Evolutionary conservation across 2,113 vertebrate genomes (phyloP).

Genomic region (Chiloscyllium plagiosum): DNA sequence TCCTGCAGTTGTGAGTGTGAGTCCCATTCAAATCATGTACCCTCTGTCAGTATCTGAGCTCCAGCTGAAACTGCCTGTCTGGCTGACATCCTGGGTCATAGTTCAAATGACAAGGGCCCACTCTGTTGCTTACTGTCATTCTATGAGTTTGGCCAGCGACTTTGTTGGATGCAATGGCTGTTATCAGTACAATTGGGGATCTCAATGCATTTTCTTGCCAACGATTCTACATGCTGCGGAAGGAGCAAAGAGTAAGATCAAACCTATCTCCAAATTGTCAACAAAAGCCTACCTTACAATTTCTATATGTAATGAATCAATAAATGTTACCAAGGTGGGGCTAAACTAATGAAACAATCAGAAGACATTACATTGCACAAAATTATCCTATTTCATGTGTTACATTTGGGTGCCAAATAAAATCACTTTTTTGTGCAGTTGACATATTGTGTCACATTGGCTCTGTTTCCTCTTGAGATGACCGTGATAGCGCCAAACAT

Average conservation of each 20-base stretch:
- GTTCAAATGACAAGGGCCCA: background rate
- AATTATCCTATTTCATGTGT: background rate
- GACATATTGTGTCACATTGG: background rate
- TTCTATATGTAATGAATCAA: background rate
- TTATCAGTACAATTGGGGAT: background rate
- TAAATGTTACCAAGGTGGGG: background rate
- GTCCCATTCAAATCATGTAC: background rate
- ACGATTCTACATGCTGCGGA: background rate
- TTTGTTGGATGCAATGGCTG: background rate
- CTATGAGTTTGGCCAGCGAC: background rate
- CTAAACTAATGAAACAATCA: background rate
- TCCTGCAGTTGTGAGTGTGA: background rate
- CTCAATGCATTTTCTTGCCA: background rate
- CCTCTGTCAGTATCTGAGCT: background rate
- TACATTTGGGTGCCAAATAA: constrained; percentile 16
- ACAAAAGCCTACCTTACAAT: background rate
- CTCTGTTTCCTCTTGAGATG: background rate
- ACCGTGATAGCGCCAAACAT: background rate
- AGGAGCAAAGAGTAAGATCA: background rate
- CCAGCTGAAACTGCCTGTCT: background rate
- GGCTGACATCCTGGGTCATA: background rate
- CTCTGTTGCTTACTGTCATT: background rate
- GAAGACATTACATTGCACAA: background rate
- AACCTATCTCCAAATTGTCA: background rate
- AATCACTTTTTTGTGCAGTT: background rate